Base-by-base conservation (phyloP, 2,888 invertebrate genomes). In the Horisme vitalbata region DNA sequence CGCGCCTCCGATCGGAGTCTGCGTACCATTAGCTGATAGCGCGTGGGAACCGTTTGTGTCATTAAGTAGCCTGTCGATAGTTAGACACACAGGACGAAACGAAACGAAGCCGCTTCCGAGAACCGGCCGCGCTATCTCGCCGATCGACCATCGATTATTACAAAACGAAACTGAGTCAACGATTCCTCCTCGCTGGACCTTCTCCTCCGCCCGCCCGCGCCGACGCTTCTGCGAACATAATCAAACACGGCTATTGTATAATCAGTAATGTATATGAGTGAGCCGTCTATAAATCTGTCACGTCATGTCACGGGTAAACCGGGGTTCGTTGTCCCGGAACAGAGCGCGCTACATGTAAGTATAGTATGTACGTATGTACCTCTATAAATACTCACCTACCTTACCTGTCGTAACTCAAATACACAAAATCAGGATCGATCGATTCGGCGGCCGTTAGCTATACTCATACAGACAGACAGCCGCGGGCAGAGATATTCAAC, bases 251-350 rank as follows among this genome's bases (percentile, higher is more conserved):
- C 51, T 50, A 52, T 36, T 44, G 38, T 52, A 56, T n/a, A 61
- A 49, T 4, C 4, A 55, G 68, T 68, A 51, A 64, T 61, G 65
- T 64, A 54, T 57, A 59, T 66, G 68, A 59, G 61, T 68, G 69
- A 60, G 62, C 60, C 61, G 51, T 57, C 68, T 62, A 80, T 82
- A 80, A 80, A 81, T 80, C 78, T 79, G 75, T 79, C 79, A 55
- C 64, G 53, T n/a, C n/a, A n/a, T n/a, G n/a, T n/a, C n/a, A n/a
- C n/a, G 57, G 61, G 58, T 59, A 50, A 61, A 61, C 64, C 64
- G 58, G 55, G 68, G 75, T 71, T 71, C 71, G 70, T 65, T 65
- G 74, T 57, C 67, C 72, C 41, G 41, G 27, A 31, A 41, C 55
- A 26, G 33, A 45, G 51, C 48, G 45, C 41, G 47, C 44, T 54